Percentiles rank a stretch among this genome's conserved stretches.
These are phyloP conservation scores for Drosophila maculinotata DNA, from an alignment of 2,888 invertebrate species.

Conservation along the genomic window DNA sequence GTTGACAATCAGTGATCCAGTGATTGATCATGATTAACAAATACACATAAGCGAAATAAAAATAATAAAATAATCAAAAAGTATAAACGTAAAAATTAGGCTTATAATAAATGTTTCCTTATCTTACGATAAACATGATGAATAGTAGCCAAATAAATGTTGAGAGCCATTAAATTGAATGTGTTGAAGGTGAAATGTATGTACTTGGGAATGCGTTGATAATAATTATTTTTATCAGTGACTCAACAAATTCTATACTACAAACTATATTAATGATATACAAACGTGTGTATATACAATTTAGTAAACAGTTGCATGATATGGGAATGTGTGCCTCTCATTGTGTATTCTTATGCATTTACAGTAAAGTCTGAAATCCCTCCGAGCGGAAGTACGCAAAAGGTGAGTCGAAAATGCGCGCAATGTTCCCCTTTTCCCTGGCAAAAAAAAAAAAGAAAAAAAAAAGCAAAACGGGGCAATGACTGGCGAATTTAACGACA, in stretches of 20 bases:
- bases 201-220: slow-evolving; percentile 6
- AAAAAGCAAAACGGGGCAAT: slow-evolving; percentile 60
- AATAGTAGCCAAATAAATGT: slow-evolving; percentile 37
- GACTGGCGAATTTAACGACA: slow-evolving; percentile 69
- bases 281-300: too few relatives aligned
- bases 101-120: too few relatives aligned
- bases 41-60: background rate
- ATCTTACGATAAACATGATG: slow-evolving; percentile 43
- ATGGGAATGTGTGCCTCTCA: slow-evolving; percentile 11
- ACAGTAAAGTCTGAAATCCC: slow-evolving; percentile 32
- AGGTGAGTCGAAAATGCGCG: slow-evolving; percentile 45
- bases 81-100: too few relatives aligned
- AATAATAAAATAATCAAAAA: too few relatives aligned
- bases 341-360: slow-evolving; percentile 36
- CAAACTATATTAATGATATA: background rate
- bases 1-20: background rate
- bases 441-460: slow-evolving; percentile 30
- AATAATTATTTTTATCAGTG: slow-evolving; percentile 15
- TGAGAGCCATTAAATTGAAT: slow-evolving; percentile 22
- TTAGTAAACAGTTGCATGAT: slow-evolving; percentile 5
- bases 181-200: slow-evolving; percentile 5
- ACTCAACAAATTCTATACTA: background rate
- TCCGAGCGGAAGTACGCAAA: slow-evolving; percentile 59
- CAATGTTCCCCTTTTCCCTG: slow-evolving; percentile 13
- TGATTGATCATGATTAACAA: slow-evolving; percentile 3